These are phyloP conservation scores for Pteronura brasiliensis DNA, from an alignment of 2,113 vertebrate species.

Conservation along the genomic window DNA sequence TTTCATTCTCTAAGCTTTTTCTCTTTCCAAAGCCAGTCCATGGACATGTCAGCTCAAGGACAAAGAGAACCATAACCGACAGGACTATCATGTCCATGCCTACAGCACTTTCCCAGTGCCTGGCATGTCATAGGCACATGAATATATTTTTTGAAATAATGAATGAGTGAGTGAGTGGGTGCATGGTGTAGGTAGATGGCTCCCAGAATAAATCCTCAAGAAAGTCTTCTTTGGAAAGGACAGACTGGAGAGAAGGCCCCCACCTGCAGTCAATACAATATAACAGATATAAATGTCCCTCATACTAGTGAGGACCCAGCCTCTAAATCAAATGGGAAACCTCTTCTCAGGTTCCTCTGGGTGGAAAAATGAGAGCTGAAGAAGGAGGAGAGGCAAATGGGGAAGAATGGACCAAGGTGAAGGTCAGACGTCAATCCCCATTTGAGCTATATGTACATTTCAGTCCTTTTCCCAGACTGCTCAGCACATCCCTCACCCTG, in stretches of 20 bases:
- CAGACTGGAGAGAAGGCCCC: not conserved
- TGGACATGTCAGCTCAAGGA: not conserved
- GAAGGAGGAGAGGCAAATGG: not conserved
- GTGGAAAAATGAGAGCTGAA: not conserved
- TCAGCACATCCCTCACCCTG: not conserved
- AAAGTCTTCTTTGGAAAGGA: not conserved
- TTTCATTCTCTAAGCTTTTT: not conserved
- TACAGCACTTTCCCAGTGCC: not conserved
- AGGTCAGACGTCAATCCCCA: not conserved
- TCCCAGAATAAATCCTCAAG: not conserved
- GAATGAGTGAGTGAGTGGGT: not conserved
- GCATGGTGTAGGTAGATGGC: not conserved
- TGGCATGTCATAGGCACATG: not conserved
- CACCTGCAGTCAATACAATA: not conserved
- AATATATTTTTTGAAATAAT: not conserved
- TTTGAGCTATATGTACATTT: not conserved
- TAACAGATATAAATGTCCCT: not conserved
- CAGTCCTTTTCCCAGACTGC: not conserved
- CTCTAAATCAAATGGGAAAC: not conserved
- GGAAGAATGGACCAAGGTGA: not conserved
- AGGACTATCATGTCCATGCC: rapidly evolving
- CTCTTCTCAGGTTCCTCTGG: not conserved
- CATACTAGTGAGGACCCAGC: not conserved
- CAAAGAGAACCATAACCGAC: not conserved
- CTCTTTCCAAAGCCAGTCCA: not conserved